These are phyloP conservation scores for Stictocephala bisonia DNA, from an alignment of 2,888 invertebrate species.

Conservation along the genomic window DNA sequence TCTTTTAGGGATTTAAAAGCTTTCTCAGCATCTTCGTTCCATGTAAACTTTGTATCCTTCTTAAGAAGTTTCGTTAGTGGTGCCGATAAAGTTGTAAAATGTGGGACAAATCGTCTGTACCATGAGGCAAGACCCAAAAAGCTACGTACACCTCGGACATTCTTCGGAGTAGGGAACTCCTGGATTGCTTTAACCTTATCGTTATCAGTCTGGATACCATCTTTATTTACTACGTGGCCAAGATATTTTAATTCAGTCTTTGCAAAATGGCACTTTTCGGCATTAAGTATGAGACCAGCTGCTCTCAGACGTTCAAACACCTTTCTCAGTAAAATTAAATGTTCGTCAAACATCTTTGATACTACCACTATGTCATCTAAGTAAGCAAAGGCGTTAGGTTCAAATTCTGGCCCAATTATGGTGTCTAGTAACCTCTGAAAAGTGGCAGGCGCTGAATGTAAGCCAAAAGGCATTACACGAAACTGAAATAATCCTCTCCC, in stretches of 20 bases:
- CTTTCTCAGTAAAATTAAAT: constrained; percentile 48
- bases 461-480: constrained; percentile 59
- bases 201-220: constrained; percentile 52
- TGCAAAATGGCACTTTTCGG: constrained; percentile 55
- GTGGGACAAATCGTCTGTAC: constrained; percentile 12
- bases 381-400: constrained; percentile 10
- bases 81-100: not conserved
- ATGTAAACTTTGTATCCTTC: not conserved
- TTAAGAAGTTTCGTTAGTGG: constrained; percentile 14
- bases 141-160: not conserved
- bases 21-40: not conserved
- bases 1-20: constrained; percentile 3
- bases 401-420: constrained; percentile 58
- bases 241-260: constrained; percentile 53
- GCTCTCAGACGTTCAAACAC: constrained; percentile 51
- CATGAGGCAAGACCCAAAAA: constrained; percentile 34
- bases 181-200: constrained; percentile 13
- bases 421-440: constrained; percentile 59
- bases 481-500: constrained; percentile 49
- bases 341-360: constrained; percentile 51
- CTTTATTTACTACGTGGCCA: constrained; percentile 56
- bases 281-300: constrained; percentile 56
- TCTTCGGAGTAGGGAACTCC: not conserved
- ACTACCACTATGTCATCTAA: constrained; percentile 24
- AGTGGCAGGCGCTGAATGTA: constrained; percentile 59